A percentile compares a stretch with the other conserved stretches of the same genome.
These are phyloP conservation scores for Rhipidura dahli DNA, from an alignment of 2,113 vertebrate species.

Conservation along the genomic window DNA sequence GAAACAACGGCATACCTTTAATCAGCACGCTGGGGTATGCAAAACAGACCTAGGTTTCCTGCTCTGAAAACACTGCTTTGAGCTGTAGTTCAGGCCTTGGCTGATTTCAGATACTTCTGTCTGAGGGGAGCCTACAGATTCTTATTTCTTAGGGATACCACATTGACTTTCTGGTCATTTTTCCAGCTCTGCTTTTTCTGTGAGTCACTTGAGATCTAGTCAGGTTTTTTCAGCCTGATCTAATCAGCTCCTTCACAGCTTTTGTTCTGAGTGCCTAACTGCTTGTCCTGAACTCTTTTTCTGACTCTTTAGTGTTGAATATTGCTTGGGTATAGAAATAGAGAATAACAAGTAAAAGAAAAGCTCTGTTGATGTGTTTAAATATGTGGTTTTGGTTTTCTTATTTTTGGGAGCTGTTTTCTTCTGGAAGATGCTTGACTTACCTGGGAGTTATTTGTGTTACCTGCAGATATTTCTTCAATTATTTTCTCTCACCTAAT, in stretches of 20 bases:
- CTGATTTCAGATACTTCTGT: neutral
- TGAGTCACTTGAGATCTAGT: neutral
- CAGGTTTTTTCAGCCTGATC: neutral
- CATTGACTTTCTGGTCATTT: neutral
- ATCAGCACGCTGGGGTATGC: fast-evolving
- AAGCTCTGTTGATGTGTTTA: neutral
- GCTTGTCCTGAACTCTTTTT: neutral
- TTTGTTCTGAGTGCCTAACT: neutral
- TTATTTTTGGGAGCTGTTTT: neutral
- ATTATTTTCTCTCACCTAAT: neutral
- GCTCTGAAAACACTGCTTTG: neutral
- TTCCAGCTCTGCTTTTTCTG: neutral
- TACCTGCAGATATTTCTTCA: neutral
- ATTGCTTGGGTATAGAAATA: neutral
- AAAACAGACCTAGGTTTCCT: neutral
- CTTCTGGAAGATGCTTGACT: neutral
- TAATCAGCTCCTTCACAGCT: neutral
- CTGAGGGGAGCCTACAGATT: neutral
- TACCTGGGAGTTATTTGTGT: neutral
- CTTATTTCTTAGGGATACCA: neutral
- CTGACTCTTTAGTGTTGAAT: neutral
- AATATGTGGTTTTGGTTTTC: neutral
- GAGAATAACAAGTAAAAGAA: neutral
- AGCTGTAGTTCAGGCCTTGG: neutral
- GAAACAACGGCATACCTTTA: neutral